These are phyloP conservation scores for Sminthurides aquaticus DNA, from an alignment of 2,888 invertebrate genomes.

Conservation along the genomic window DNA sequence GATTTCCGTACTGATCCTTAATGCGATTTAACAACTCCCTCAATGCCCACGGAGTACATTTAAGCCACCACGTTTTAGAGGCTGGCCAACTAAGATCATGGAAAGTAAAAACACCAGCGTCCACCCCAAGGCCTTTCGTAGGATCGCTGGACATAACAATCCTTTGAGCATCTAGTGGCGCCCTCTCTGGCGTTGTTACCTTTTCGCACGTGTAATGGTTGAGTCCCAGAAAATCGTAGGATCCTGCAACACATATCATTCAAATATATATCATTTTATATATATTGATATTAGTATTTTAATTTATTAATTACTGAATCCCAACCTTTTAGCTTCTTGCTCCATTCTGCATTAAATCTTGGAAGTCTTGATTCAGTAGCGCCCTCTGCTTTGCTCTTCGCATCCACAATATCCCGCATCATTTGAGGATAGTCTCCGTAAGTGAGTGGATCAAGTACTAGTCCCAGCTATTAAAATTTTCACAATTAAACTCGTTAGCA, in stretches of 20 bases:
- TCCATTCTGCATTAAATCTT: conserved; percentile 33
- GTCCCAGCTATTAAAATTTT: conserved; percentile 27
- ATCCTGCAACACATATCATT: too few species aligned
- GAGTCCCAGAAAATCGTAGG: conserved; percentile 41
- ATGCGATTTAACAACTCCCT: conserved; percentile 35
- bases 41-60: conserved; percentile 28
- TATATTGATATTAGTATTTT: background rate
- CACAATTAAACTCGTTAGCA: too few species aligned
- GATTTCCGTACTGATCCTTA: conserved; percentile 28
- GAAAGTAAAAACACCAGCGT: conserved; percentile 17
- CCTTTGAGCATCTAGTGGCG: background rate
- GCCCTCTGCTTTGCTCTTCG: conserved; percentile 45
- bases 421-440: conserved; percentile 45
- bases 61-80: conserved; percentile 13
- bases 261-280: background rate
- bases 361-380: conserved; percentile 40
- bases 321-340: conserved; percentile 31
- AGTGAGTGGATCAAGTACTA: conserved; percentile 33
- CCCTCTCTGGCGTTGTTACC: conserved; percentile 16
- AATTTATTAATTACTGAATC: background rate
- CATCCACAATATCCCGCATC: conserved; percentile 45
- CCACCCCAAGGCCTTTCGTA: conserved; percentile 17
- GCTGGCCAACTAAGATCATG: conserved; percentile 17
- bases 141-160: conserved; percentile 8
- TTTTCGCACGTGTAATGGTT: conserved; percentile 41